These are phyloP conservation scores for Loripinus fragilis DNA, from an alignment of 2,888 invertebrate genomes.

Conservation along the genomic window DNA sequence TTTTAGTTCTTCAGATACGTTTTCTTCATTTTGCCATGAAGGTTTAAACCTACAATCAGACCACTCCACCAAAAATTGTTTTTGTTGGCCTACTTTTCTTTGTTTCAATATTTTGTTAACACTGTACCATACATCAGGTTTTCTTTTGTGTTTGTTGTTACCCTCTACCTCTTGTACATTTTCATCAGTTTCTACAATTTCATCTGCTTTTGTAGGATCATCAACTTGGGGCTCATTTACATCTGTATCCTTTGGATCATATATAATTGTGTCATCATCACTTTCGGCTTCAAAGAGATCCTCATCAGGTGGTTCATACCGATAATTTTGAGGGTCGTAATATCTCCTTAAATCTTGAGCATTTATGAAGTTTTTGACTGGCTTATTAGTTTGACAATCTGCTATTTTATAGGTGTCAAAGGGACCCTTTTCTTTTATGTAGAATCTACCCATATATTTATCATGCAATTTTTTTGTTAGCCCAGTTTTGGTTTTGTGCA, in stretches of 20 bases:
- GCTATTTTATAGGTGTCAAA: conserved; percentile 28
- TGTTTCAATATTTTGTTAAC: conserved; percentile 28
- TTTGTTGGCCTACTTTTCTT: conserved; percentile 20
- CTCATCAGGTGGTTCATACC: conserved; percentile 7
- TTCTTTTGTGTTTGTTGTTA: background rate
- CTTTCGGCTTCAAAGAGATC: conserved; percentile 3
- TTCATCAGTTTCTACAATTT: background rate
- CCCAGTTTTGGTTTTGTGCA: conserved; percentile 26
- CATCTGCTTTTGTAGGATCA: background rate
- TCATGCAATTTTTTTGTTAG: conserved; percentile 25
- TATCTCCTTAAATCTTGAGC: conserved; percentile 30
- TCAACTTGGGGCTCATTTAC: background rate
- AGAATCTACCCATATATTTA: conserved; percentile 20
- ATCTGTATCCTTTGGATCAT: background rate
- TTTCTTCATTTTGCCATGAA: conserved; percentile 19
- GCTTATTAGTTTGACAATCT: conserved; percentile 25
- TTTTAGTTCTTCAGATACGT: conserved; percentile 28
- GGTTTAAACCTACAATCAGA: conserved; percentile 4
- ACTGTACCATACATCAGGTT: conserved; percentile 18
- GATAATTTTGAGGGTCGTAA: conserved; percentile 21
- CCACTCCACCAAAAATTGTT: conserved; percentile 30
- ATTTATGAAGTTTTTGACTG: conserved; percentile 21
- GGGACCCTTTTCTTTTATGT: conserved; percentile 29
- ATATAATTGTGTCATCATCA: background rate
- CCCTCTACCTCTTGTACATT: background rate